These are phyloP conservation scores for Perithous albicinctus DNA, from an alignment of 2,888 invertebrate species.

Conservation along the genomic window DNA sequence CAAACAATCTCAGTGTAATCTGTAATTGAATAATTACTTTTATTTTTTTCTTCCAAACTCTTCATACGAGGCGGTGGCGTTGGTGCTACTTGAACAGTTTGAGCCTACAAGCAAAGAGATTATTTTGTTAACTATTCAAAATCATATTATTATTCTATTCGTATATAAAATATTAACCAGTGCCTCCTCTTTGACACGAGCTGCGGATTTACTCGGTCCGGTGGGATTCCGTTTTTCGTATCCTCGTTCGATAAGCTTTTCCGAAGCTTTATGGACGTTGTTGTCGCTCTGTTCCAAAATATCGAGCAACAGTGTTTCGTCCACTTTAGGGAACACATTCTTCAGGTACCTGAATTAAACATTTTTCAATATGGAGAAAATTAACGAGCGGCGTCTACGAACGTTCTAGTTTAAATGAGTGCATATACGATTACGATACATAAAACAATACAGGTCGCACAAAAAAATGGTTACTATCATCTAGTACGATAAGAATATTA, in stretches of 20 bases:
- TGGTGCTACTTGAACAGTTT: constrained; percentile 74
- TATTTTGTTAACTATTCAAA: background rate
- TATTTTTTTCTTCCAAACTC: constrained; percentile 89
- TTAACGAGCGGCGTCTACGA: constrained; percentile 28
- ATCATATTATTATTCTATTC: background rate
- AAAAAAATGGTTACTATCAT: constrained; percentile 50
- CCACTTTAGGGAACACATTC: constrained; percentile 95
- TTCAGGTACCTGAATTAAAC: constrained; percentile 92
- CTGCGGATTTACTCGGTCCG: constrained; percentile 86
- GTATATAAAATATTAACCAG: constrained; percentile 37
- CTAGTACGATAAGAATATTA: constrained; percentile 48
- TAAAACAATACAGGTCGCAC: constrained; percentile 51
- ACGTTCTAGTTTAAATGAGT: constrained; percentile 45
- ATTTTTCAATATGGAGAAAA: constrained; percentile 30
- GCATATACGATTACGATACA: constrained; percentile 61
- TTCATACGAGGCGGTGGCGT: constrained; percentile 88
- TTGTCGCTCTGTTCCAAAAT: constrained; percentile 94
- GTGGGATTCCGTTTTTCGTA: constrained; percentile 91
- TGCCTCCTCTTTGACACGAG: constrained; percentile 83
- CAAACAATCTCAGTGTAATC: background rate
- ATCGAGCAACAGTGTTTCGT: constrained; percentile 94
- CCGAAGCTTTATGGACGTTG: constrained; percentile 95
- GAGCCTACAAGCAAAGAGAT: constrained; percentile 62
- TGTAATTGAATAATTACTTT: constrained; percentile 70
- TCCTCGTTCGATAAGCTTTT: constrained; percentile 92